These are phyloP conservation scores for Sciurus vulgaris DNA, from an alignment of 2,797 vertebrate genomes.

Conservation along the genomic window DNA sequence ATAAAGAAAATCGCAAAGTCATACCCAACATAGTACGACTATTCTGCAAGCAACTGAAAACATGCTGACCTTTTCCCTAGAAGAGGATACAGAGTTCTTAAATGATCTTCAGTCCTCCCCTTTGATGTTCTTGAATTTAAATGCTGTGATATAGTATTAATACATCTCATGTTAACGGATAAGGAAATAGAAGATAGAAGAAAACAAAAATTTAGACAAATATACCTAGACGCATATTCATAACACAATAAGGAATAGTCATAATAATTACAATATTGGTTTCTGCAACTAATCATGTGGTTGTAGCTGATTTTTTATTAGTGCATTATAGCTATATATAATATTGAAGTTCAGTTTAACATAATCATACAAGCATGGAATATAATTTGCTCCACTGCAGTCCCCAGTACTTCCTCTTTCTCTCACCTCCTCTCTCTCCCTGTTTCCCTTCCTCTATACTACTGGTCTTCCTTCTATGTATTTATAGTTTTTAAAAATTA, in stretches of 20 bases:
- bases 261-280: neutral
- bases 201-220: neutral
- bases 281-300: neutral
- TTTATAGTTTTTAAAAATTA: too few species aligned
- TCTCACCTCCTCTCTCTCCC: too few species aligned
- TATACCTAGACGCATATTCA: neutral
- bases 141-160: neutral
- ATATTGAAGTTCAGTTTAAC: too few species aligned
- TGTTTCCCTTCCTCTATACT: too few species aligned
- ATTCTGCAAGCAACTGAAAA: slow-evolving; percentile 3
- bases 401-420: too few species aligned
- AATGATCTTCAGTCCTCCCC: neutral
- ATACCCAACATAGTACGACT: neutral
- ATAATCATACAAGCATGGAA: too few species aligned
- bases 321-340: too few species aligned
- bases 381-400: too few species aligned
- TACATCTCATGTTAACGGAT: neutral
- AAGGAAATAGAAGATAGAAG: neutral
- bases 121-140: neutral
- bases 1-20: neutral
- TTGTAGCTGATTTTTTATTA: neutral
- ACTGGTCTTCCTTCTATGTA: too few species aligned
- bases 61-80: neutral
- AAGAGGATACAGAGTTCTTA: neutral
- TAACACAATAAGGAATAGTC: neutral